Evolutionary conservation across 2,113 vertebrate species (phyloP).

Genomic region (Sisor rabdophorus): DNA sequence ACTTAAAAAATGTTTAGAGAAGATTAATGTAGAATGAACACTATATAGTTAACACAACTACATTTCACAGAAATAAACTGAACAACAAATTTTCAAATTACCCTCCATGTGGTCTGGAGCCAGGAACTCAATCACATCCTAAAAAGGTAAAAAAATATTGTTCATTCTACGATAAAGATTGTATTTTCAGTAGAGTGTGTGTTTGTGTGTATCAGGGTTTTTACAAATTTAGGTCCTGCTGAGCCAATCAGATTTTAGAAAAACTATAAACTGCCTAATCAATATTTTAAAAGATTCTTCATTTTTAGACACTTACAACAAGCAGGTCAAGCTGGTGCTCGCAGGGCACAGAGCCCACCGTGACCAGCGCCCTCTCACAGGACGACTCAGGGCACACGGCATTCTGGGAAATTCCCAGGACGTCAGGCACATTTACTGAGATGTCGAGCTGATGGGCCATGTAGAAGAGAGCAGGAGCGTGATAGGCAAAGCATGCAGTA

Average conservation of each 20-base stretch:
- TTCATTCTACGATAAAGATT: neutral
- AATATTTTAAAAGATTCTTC: too few species aligned
- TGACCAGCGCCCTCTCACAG: slow-evolving; percentile 55
- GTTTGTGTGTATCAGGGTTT: neutral
- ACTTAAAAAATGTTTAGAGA: slow-evolving; percentile 55
- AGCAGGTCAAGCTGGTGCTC: slow-evolving; percentile 66
- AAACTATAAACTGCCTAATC: neutral
- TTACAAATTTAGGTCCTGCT: neutral
- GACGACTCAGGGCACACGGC: slow-evolving; percentile 54
- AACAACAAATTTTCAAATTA: slow-evolving; percentile 52
- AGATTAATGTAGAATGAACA: neutral
- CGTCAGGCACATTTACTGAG: slow-evolving; percentile 72
- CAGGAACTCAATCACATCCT: slow-evolving; percentile 73
- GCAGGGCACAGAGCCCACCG: slow-evolving; percentile 55
- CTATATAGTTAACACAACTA: neutral
- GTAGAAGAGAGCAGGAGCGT: slow-evolving; percentile 34
- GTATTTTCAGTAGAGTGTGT: neutral
- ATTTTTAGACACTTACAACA: slow-evolving; percentile 70
- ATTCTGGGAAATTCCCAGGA: slow-evolving; percentile 67
- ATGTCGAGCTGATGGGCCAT: slow-evolving; percentile 79
- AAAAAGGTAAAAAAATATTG: slow-evolving; percentile 52
- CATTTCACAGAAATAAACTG: neutral
- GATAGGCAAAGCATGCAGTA: slow-evolving; percentile 50
- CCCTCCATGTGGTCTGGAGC: slow-evolving; percentile 72
- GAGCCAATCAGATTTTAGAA: neutral